Conservation (phyloP, 2,888 invertebrate species). For the Brenthis ino region DNA sequence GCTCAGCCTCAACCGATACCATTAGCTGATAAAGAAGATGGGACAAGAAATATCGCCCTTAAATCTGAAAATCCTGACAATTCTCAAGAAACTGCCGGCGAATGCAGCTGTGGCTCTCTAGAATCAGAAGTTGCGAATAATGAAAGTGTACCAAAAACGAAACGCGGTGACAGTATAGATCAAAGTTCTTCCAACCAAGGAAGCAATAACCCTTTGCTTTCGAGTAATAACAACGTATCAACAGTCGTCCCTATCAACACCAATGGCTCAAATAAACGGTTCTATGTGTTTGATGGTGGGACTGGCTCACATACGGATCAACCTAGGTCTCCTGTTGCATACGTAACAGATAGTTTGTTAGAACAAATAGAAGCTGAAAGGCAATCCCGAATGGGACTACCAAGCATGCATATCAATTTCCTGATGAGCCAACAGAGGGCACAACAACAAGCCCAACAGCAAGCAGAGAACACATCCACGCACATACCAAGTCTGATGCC, state of each 20-base stretch:
- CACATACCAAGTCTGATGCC: conserved; percentile 74
- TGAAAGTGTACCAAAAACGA: conserved; percentile 63
- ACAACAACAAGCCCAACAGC: conserved; percentile 57
- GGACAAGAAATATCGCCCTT: conserved; percentile 52
- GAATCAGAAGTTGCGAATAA: conserved; percentile 73
- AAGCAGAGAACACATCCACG: conserved; percentile 58
- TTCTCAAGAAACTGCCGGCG: conserved; percentile 68
- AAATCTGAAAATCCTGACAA: conserved; percentile 67
- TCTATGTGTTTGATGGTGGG: conserved; percentile 76
- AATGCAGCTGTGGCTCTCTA: conserved; percentile 76
- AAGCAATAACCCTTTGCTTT: conserved; percentile 75
- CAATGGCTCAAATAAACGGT: conserved; percentile 68
- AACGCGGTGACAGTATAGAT: conserved; percentile 71
- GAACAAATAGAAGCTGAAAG: conserved; percentile 77
- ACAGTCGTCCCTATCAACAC: conserved; percentile 74
- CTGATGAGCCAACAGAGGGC: conserved; percentile 70
- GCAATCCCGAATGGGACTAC: conserved; percentile 73
- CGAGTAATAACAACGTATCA: conserved; percentile 74
- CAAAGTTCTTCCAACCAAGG: conserved; percentile 78
- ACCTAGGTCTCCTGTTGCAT: conserved; percentile 73
- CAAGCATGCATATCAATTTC: conserved; percentile 78
- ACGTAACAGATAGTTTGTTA: conserved; percentile 74
- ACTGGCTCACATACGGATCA: conserved; percentile 67
- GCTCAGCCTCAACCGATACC: conserved; percentile 70
- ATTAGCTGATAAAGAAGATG: conserved; percentile 64